These are phyloP conservation scores for Dinothrombium tinctorium DNA, from an alignment of 1,140 invertebrate genomes.

Conservation along the genomic window DNA sequence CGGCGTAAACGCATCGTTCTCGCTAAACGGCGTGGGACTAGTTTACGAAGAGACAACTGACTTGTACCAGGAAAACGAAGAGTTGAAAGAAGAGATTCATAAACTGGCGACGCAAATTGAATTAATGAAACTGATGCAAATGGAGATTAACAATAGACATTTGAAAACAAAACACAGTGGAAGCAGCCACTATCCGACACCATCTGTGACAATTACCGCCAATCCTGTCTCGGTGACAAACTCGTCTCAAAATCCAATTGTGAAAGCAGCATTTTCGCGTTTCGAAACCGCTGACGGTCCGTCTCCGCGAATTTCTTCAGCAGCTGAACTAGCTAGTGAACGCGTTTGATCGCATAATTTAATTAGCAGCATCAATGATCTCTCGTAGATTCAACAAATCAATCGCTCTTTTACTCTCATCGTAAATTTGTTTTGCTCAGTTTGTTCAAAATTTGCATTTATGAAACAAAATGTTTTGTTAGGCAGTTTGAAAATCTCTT, in stretches of 20 bases:
- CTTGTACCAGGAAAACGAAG: slow-evolving; percentile 65
- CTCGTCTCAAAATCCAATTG: slow-evolving; percentile 22
- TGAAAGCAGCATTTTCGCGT: slow-evolving; percentile 18
- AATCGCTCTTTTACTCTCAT: too few species aligned
- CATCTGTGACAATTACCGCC: slow-evolving; percentile 17
- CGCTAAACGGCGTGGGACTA: slow-evolving; percentile 52
- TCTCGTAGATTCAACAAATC: too few species aligned
- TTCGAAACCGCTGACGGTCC: slow-evolving; percentile 22
- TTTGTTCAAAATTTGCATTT: too few species aligned
- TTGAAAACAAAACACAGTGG: slow-evolving; percentile 40
- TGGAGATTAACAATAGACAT: slow-evolving; percentile 71
- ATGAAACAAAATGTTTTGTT: too few species aligned
- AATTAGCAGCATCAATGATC: too few species aligned
- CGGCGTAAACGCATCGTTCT: slow-evolving; percentile 56
- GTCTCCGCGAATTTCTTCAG: slow-evolving; percentile 19
- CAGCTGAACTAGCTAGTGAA: slow-evolving; percentile 24
- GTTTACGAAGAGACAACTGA: slow-evolving; percentile 48
- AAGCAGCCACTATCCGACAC: slow-evolving; percentile 28
- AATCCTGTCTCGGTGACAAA: slow-evolving; percentile 16
- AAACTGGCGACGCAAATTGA: slow-evolving; percentile 71
- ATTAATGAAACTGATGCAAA: slow-evolving; percentile 73
- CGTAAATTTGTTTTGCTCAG: too few species aligned
- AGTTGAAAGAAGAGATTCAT: slow-evolving; percentile 69
- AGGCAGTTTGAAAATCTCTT: too few species aligned
- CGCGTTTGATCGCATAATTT: too few species aligned